Conservation (phyloP, 2,888 invertebrate genomes). For the Machimus atricapillus region DNA sequence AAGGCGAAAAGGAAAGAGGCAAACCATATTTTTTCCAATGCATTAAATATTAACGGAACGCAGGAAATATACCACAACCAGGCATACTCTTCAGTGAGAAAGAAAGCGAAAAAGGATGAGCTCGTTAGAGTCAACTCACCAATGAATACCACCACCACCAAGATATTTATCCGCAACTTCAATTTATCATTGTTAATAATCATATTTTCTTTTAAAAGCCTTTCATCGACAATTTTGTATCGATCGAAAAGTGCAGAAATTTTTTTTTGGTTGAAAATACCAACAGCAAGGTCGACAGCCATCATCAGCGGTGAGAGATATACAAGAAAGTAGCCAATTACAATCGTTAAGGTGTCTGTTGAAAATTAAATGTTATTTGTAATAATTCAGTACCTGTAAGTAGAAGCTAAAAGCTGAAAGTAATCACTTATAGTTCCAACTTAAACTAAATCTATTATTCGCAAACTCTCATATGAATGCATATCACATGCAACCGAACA, state of each 20-base stretch:
- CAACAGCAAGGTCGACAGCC: constrained; percentile 58
- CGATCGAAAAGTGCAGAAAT: constrained; percentile 57
- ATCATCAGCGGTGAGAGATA: constrained; percentile 61
- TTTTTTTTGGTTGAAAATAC: constrained; percentile 56
- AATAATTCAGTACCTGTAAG: not conserved
- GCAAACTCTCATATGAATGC: not conserved
- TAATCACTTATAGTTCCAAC: not conserved
- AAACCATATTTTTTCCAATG: constrained; percentile 61
- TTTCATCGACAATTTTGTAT: constrained; percentile 57
- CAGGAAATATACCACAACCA: constrained; percentile 54
- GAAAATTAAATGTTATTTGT: not conserved
- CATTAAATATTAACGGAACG: constrained; percentile 58
- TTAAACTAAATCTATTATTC: not conserved
- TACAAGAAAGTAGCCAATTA: constrained; percentile 60
- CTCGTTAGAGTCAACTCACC: constrained; percentile 54
- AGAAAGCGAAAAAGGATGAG: not conserved
- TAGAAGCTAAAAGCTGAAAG: not conserved
- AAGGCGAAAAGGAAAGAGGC: constrained; percentile 56
- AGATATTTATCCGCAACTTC: constrained; percentile 52
- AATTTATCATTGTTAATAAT: constrained; percentile 53
- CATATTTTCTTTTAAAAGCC: constrained; percentile 56
- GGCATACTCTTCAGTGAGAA: not conserved
- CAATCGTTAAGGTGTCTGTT: constrained; percentile 59
- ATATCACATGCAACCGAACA: no score
- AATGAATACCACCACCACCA: constrained; percentile 53